Evolutionary conservation across 1,140 invertebrate species (phyloP).

Genomic region (Homarus americanus): DNA sequence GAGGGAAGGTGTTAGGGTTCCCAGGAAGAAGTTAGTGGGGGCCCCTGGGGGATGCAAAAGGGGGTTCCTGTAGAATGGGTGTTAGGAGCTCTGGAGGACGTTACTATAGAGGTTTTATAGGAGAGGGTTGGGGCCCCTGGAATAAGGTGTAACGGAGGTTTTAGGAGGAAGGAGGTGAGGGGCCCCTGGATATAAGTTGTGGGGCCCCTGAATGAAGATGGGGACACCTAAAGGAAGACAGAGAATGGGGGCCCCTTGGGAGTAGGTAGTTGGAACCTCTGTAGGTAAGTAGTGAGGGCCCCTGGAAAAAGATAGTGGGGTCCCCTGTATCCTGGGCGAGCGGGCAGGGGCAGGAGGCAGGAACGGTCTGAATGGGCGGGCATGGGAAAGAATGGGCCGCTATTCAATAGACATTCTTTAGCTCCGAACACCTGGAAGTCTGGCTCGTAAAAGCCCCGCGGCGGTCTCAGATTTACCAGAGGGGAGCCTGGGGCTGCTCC

Average conservation of each 20-base stretch:
- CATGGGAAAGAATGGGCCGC: constrained; percentile 71
- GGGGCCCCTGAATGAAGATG: too few species aligned
- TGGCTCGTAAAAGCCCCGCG: constrained; percentile 63
- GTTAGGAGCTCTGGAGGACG: background rate
- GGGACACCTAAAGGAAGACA: background rate
- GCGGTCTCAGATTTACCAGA: constrained; percentile 67
- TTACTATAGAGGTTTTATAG: background rate
- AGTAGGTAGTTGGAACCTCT: background rate
- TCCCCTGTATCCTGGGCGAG: background rate
- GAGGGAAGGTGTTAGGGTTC: background rate
- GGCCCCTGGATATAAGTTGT: too few species aligned
- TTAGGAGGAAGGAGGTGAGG: background rate
- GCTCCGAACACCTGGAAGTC: constrained; percentile 70
- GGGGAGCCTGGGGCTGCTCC: constrained; percentile 28
- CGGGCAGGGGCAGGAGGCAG: constrained; percentile 59
- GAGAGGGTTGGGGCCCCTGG: background rate
- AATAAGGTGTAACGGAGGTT: background rate
- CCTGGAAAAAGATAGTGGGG: too few species aligned
- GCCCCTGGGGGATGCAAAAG: background rate
- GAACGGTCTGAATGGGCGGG: constrained; percentile 62
- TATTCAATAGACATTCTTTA: constrained; percentile 72
- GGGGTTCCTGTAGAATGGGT: background rate
- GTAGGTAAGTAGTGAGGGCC: background rate
- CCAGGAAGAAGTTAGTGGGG: background rate
- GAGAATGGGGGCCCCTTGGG: too few species aligned